phyloP scores from a whole-genome alignment of 2,113 vertebrate genomes.

The rat (Rattus norvegicus) region GRCr8 NC_086019.1:222304001-222304500 shows the following conservation, averaged over 20 bases:
- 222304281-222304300: not conserved
- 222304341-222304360: not conserved
- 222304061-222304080: not conserved
- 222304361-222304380: not conserved
- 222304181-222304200: not conserved
- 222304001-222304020: not conserved
- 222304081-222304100: not conserved
- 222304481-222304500: not conserved
- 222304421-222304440: slow-evolving; percentile 40
- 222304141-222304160: not conserved
- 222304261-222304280: not conserved
- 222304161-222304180: not conserved
- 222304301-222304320: not conserved
- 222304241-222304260: not conserved
- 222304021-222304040: not conserved
- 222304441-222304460: not conserved
- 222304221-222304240: not conserved
- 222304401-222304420: not conserved
- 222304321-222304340: not conserved
- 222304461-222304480: slow-evolving; percentile 36
- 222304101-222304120: not conserved
- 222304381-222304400: not conserved
- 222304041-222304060: not conserved
- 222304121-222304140: not conserved
- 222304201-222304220: not conserved